Evolutionary conservation across 2,888 invertebrate genomes (phyloP).

Genomic region (Stramonita haemastoma): DNA sequence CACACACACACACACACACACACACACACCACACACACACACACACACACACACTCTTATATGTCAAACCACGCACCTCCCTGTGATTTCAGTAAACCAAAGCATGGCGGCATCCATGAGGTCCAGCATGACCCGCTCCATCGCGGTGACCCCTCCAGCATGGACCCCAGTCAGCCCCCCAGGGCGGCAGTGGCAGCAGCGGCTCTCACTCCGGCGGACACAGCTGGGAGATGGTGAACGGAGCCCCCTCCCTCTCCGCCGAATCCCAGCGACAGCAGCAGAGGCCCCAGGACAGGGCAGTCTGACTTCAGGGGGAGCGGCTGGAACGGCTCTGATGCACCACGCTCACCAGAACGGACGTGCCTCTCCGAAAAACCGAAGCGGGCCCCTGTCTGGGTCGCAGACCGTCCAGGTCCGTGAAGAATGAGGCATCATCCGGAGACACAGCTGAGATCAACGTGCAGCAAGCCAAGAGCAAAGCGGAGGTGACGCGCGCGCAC

Average conservation of each 20-base stretch:
- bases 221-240: conserved; percentile 43
- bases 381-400: too few relatives aligned
- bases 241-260: neutral
- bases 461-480: neutral
- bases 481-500: conserved; percentile 12
- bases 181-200: neutral
- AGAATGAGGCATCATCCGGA: neutral
- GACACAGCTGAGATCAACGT: conserved; percentile 23
- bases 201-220: conserved; percentile 26
- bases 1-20: too few relatives aligned
- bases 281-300: neutral
- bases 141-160: neutral
- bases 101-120: conserved; percentile 3
- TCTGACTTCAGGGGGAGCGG: too few relatives aligned
- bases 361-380: neutral
- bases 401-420: neutral
- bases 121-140: conserved; percentile 21
- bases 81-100: conserved; percentile 11
- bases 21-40: too few relatives aligned
- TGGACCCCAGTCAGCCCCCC: neutral
- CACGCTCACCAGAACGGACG: neutral
- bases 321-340: too few relatives aligned
- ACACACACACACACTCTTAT: too few relatives aligned
- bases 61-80: neutral
- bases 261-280: neutral